Percentiles rank a stretch among this genome's conserved stretches.
Conservation (phyloP, 2,888 invertebrate species). For the Steinernema scapterisci region DNA sequence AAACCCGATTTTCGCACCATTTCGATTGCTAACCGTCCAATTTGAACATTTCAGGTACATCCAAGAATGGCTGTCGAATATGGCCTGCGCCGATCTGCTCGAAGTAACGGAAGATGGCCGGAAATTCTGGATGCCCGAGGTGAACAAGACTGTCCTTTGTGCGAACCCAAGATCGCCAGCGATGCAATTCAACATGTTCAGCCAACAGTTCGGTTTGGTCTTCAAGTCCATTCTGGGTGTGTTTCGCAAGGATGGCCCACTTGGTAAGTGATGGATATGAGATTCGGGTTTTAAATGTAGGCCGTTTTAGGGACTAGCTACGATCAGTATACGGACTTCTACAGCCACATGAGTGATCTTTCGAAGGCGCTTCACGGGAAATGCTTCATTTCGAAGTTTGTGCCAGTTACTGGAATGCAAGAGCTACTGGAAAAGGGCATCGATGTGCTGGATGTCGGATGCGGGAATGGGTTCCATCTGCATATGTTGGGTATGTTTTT, state of each 20-base stretch:
- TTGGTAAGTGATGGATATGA: constrained; percentile 36
- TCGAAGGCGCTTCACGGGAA: constrained; percentile 48
- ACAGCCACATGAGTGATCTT: constrained; percentile 46
- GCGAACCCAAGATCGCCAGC: constrained; percentile 34
- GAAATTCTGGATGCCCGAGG: constrained; percentile 49
- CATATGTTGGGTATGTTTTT: constrained; percentile 15
- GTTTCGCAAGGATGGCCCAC: constrained; percentile 50
- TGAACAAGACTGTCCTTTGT: constrained; percentile 37
- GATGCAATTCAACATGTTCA: constrained; percentile 39
- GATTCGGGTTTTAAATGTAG: background rate
- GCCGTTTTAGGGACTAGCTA: constrained; percentile 47
- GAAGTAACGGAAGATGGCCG: constrained; percentile 47
- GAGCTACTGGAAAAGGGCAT: constrained; percentile 40
- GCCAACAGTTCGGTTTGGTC: constrained; percentile 39
- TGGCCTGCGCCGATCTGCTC: constrained; percentile 50
- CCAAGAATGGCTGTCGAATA: constrained; percentile 48
- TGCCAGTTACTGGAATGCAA: constrained; percentile 46
- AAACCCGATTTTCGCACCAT: no score
- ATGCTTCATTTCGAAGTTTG: constrained; percentile 49
- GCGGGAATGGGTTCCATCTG: constrained; percentile 57
- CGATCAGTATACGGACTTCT: constrained; percentile 47
- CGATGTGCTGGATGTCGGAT: constrained; percentile 55
- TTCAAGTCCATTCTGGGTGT: constrained; percentile 44
- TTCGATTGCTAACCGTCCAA: no score
- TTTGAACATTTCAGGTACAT: constrained; percentile 44